These are phyloP conservation scores for Megalonaias nervosa DNA, from an alignment of 1,140 invertebrate species.

Conservation along the genomic window DNA sequence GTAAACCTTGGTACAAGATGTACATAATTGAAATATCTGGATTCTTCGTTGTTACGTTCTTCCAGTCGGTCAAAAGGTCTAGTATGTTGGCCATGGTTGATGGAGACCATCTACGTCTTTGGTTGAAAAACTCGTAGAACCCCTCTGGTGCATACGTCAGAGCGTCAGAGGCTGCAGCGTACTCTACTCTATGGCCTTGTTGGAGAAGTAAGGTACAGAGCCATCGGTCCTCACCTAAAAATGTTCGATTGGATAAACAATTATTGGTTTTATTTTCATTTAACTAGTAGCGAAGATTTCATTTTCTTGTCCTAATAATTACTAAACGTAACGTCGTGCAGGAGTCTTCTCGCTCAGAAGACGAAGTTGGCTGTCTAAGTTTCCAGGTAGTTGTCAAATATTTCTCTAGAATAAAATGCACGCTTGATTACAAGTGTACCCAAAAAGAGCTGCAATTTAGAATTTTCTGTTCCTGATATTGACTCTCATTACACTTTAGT, in stretches of 20 bases:
- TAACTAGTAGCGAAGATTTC: too few species aligned
- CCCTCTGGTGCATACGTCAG: slow-evolving; percentile 78
- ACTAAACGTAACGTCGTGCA: too few species aligned
- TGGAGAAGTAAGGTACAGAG: slow-evolving; percentile 78
- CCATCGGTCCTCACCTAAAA: slow-evolving; percentile 78
- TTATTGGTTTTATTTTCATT: background rate
- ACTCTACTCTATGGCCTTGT: slow-evolving; percentile 78
- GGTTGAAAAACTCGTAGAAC: slow-evolving; percentile 79
- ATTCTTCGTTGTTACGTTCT: slow-evolving; percentile 63
- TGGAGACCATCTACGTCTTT: slow-evolving; percentile 78
- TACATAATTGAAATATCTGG: slow-evolving; percentile 56
- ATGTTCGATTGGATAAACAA: too few species aligned
- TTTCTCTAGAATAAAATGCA: too few species aligned
- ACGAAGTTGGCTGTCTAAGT: too few species aligned
- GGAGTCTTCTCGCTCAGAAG: too few species aligned
- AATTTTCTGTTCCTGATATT: too few species aligned
- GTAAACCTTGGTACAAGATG: slow-evolving; percentile 55
- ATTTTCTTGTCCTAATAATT: too few species aligned
- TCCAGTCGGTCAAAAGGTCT: slow-evolving; percentile 73
- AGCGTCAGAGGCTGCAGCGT: slow-evolving; percentile 79
- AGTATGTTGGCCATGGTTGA: slow-evolving; percentile 80
- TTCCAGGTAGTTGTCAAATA: too few species aligned
- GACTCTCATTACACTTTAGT: too few species aligned
- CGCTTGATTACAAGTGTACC: too few species aligned
- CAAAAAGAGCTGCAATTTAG: too few species aligned